A percentile compares a stretch with the other conserved stretches of the same genome.
Evolutionary conservation across 1,140 invertebrate genomes (phyloP).

Genomic region (Chelonus insularis): DNA sequence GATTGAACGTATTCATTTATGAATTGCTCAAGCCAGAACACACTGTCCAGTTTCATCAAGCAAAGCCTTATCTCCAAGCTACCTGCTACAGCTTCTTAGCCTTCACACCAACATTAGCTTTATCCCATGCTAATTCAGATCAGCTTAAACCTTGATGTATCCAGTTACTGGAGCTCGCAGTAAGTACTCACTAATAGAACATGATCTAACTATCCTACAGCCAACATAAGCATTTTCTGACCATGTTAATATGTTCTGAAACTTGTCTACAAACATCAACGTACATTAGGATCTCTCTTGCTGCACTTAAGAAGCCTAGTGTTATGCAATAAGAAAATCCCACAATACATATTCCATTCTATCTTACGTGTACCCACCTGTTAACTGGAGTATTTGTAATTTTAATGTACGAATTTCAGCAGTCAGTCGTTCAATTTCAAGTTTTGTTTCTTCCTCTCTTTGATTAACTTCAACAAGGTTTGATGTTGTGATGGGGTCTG

Average conservation of each 20-base stretch:
- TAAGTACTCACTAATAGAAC: constrained; percentile 4
- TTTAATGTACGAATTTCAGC: constrained; percentile 66
- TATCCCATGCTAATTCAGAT: constrained; percentile 15
- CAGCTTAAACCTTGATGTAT: constrained; percentile 4
- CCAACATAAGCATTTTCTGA: not conserved
- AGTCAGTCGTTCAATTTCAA: constrained; percentile 64
- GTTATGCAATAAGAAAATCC: not conserved
- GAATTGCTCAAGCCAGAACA: not conserved
- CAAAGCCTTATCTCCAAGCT: not conserved
- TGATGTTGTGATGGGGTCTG: constrained; percentile 49
- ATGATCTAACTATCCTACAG: not conserved
- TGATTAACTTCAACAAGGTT: constrained; percentile 53
- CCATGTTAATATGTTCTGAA: not conserved
- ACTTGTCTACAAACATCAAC: not conserved
- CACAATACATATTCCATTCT: not conserved
- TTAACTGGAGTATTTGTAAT: constrained; percentile 63
- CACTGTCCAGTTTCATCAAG: not conserved
- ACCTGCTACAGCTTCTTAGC: not conserved
- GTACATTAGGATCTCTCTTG: not conserved
- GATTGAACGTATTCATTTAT: constrained; percentile 10
- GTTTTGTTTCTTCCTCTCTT: constrained; percentile 63
- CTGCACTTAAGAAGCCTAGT: not conserved
- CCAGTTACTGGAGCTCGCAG: constrained; percentile 2
- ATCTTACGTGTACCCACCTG: constrained; percentile 47
- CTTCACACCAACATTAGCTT: not conserved